Percentiles rank a stretch among this genome's conserved stretches.
phyloP scores from a whole-genome alignment of 1,140 invertebrate species.

The Solenopsis invicta region DNA sequence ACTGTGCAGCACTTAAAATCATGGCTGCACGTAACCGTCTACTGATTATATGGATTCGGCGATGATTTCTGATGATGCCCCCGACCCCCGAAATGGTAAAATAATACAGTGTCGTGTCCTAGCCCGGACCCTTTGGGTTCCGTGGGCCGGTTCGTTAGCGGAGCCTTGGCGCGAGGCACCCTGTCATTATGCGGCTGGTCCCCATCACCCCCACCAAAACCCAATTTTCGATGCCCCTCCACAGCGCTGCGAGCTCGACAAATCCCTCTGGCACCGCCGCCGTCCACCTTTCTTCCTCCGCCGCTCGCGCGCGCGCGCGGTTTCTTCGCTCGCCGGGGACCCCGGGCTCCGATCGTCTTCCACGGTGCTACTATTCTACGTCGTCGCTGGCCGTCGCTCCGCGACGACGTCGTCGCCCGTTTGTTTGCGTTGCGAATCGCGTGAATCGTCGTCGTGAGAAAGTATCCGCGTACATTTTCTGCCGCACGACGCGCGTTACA shows the following conservation, averaged over 20 bases:
- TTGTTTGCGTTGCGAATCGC: conserved; percentile 36
- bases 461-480: conserved; percentile 35
- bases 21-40: conserved; percentile 81
- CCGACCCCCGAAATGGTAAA: conserved; percentile 82
- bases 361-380: conserved; percentile 50
- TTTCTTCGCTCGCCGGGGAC: conserved; percentile 6
- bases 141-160: conserved; percentile 84
- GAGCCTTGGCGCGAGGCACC: conserved; percentile 83
- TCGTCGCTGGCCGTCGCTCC: background rate
- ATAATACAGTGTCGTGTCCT: conserved; percentile 84
- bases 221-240: conserved; percentile 77
- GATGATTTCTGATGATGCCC: conserved; percentile 84
- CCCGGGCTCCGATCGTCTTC: background rate
- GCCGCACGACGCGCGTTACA: background rate
- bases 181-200: conserved; percentile 85
- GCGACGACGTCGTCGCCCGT: conserved; percentile 37
- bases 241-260: conserved; percentile 65
- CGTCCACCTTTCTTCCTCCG: conserved; percentile 52
- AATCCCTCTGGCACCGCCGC: conserved; percentile 64
- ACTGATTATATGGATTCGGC: conserved; percentile 84
- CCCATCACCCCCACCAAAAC: conserved; percentile 79
- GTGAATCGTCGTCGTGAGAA: conserved; percentile 54
- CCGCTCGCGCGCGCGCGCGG: background rate
- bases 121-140: conserved; percentile 77
- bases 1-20: conserved; percentile 75